A percentile compares a stretch with the other conserved stretches of the same genome.
Conservation (phyloP, 2,797 vertebrate genomes). For the Rousettus madagascariensis region DNA sequence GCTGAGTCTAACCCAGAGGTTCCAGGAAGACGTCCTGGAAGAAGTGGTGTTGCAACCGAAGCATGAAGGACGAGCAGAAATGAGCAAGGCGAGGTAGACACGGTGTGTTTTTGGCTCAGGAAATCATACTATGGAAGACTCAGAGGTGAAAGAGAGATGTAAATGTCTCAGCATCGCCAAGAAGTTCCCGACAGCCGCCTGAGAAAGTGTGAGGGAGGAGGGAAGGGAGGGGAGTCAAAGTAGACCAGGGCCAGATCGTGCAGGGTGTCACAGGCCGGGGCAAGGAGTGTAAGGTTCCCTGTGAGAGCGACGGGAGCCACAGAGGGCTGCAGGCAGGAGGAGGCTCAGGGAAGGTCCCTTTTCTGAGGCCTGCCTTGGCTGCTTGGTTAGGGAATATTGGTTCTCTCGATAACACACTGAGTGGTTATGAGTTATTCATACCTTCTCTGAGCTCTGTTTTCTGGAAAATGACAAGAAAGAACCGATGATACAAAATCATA, state of each 20-base stretch:
- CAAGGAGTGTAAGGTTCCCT: not conserved
- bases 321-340: not conserved
- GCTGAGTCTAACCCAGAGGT: not conserved
- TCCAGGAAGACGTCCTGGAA: not conserved
- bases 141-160: not conserved
- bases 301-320: not conserved
- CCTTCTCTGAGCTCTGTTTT: not conserved
- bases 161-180: not conserved
- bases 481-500: not conserved
- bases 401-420: not conserved
- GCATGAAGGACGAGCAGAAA: not conserved
- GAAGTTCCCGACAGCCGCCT: not conserved
- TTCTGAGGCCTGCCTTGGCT: not conserved
- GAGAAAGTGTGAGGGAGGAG: not conserved
- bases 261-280: accelerated
- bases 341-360: not conserved
- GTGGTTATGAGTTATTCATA: not conserved
- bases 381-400: not conserved
- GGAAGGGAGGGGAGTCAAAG: not conserved
- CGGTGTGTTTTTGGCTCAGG: not conserved
- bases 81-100: not conserved
- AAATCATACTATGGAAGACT: not conserved
- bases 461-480: not conserved
- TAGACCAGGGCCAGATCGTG: not conserved
- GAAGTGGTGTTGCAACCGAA: not conserved